A percentile compares a stretch with the other conserved stretches of the same genome.
These are phyloP conservation scores for Crossoptilon crossoptilon DNA, from an alignment of 2,797 vertebrate species.

Conservation along the genomic window DNA sequence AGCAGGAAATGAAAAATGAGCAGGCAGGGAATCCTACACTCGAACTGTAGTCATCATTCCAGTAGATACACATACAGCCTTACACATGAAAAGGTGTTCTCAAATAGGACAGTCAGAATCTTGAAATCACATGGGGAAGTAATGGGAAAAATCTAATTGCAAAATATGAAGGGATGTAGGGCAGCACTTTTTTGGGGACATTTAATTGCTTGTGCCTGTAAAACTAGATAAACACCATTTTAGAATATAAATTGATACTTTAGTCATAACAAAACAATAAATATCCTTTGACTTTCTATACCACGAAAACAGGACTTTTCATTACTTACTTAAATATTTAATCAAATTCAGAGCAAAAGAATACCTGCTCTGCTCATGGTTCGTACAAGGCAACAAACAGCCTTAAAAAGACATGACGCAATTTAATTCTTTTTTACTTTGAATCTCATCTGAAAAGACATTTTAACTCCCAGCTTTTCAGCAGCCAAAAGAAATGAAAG, in stretches of 20 bases:
- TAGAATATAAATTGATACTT: not conserved
- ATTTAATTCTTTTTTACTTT: not conserved
- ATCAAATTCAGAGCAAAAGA: not conserved
- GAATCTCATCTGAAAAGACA: not conserved
- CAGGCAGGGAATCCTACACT: not conserved
- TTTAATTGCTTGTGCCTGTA: not conserved
- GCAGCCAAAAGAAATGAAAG: not conserved
- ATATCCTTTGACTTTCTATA: not conserved
- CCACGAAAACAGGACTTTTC: not conserved
- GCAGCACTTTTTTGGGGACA: not conserved
- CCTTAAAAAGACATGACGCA: not conserved
- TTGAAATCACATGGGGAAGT: not conserved
- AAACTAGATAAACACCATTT: not conserved
- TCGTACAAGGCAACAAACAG: not conserved
- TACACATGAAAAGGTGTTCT: not conserved
- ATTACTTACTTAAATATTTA: not conserved
- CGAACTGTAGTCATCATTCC: rapidly evolving
- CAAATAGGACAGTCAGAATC: not conserved
- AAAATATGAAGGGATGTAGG: not conserved
- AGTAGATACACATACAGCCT: not conserved
- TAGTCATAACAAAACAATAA: not conserved
- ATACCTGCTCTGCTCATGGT: not conserved
- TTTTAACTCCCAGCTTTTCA: not conserved
- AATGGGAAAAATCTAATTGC: not conserved
- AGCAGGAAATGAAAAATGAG: not conserved